phyloP scores from a whole-genome alignment of 1,140 invertebrate species.

The Saccostrea echinata region DNA sequence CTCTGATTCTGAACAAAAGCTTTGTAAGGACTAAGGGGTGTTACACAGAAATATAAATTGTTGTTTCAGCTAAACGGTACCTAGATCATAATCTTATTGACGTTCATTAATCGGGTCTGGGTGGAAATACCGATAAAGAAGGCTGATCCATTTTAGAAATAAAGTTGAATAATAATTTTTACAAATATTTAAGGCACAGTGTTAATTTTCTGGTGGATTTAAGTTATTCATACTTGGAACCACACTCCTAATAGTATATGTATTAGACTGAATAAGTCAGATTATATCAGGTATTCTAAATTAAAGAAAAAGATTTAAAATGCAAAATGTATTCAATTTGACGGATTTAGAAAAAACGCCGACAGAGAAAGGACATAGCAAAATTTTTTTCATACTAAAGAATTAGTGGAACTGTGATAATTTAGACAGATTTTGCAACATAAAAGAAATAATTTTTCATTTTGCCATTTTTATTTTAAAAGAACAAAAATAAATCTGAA shows the following conservation, averaged over 20 bases:
- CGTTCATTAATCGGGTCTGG: background rate
- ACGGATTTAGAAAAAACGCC: background rate
- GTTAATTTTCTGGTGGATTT: conserved; percentile 13
- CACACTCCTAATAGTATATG: background rate
- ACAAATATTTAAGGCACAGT: conserved; percentile 13
- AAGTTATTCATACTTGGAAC: background rate
- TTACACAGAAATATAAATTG: conserved; percentile 23
- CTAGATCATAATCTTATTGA: conserved; percentile 21
- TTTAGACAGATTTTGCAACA: conserved; percentile 10
- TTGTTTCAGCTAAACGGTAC: conserved; percentile 29
- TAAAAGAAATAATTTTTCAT: conserved; percentile 18
- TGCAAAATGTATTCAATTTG: background rate
- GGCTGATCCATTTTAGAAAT: background rate
- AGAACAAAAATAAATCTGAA: background rate
- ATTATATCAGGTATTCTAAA: background rate
- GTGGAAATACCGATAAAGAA: background rate
- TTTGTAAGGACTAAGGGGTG: background rate
- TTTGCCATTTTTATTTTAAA: background rate
- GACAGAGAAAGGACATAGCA: background rate
- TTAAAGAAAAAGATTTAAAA: background rate
- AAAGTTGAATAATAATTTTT: background rate
- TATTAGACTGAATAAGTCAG: background rate
- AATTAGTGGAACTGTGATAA: conserved; percentile 17
- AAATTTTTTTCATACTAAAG: background rate
- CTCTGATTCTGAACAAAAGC: conserved; percentile 13